Evolutionary conservation across 2,113 vertebrate species (phyloP), one percentile per base, ranked within the genome.

Genomic region (Thamnophis sirtalis): DNA sequence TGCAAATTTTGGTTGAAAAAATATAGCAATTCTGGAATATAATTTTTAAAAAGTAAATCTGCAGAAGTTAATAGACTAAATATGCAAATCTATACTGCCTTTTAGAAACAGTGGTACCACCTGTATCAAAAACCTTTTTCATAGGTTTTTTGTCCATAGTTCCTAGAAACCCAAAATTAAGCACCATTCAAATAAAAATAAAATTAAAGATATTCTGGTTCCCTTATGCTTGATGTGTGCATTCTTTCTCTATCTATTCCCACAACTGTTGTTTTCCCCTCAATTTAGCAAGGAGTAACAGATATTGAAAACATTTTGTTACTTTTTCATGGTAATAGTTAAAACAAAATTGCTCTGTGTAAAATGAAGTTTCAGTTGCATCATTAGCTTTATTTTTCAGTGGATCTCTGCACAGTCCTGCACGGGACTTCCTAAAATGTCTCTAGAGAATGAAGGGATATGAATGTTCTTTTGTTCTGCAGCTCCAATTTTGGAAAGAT

Each of bases 21-120:
- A 19, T 48, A 19, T 33, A 48, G 73, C 7, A 48, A 56, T 48
- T 49, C 4, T 28, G 43, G 33, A 33, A 84, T 28, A 58, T 15
- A 43, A 1, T 60, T 90, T 54, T 1, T 2, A 15, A 38, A 51
- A 50, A 54, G 7, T 3, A 0, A 1, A 60, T 0, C 22, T 33
- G 92, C 88, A 17, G 88, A 87, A 90, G 94, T 11, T 43, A 87
- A 80, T 92, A 89, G 1, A 0, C 22, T 88, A 91, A 38, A 56
- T 19, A 8, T 58, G 15, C 11, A 9, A 50, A 60, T 91, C 38
- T 88, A 56, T 58, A 17, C 0, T 48, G 38, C 24, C 22, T 43
- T 6, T 80, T 80, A 80, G 33, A 80, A 80, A 80, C 19, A 80
- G 17, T 43, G 73, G 33, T 43, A 80, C 33, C 73, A 80, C 19